Percentiles rank a stretch among this genome's conserved stretches.
Conservation (phyloP, 30 jellyfish, hydroid and myxozoan species). For the Pseudorhiza aurosa region DNA sequence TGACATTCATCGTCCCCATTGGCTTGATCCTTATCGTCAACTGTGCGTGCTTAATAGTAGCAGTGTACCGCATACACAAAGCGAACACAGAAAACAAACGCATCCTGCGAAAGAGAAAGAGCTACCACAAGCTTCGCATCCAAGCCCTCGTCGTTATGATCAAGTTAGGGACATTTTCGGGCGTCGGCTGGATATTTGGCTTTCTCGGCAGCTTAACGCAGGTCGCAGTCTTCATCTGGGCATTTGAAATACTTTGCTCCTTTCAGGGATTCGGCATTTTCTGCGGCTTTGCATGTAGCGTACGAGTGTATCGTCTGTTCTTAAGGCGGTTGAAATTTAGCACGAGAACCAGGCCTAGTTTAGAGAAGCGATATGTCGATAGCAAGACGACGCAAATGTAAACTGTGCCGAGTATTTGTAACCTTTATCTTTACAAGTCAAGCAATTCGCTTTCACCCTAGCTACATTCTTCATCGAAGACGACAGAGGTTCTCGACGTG, state of each 20-base stretch:
- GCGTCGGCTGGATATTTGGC: slow-evolving; percentile 64
- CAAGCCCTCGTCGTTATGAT: slow-evolving; percentile 10
- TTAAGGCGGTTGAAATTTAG: not conserved
- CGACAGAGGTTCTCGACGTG: too few species aligned
- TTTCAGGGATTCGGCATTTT: slow-evolving; percentile 49
- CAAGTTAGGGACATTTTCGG: slow-evolving; percentile 48
- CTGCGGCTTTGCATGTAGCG: slow-evolving; percentile 32
- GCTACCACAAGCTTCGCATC: slow-evolving; percentile 11
- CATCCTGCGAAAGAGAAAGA: slow-evolving; percentile 4
- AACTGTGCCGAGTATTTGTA: not conserved
- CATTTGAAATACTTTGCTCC: slow-evolving; percentile 31
- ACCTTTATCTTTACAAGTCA: not conserved
- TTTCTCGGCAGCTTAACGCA: slow-evolving; percentile 11
- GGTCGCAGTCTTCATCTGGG: slow-evolving; percentile 1
- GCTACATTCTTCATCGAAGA: too few species aligned
- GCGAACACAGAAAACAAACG: slow-evolving; percentile 5
- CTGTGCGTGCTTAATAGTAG: slow-evolving; percentile 25
- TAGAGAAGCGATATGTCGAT: not conserved
- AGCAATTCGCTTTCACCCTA: too few species aligned
- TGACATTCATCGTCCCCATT: slow-evolving; percentile 39
- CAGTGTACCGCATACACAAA: slow-evolving; percentile 28
- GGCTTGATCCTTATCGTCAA: slow-evolving; percentile 31
- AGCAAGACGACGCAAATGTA: slow-evolving; percentile 3
- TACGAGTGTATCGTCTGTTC: not conserved
- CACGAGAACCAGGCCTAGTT: not conserved